These are phyloP conservation scores for Phorcus lineatus DNA, from an alignment of 2,888 invertebrate genomes.

Conservation along the genomic window DNA sequence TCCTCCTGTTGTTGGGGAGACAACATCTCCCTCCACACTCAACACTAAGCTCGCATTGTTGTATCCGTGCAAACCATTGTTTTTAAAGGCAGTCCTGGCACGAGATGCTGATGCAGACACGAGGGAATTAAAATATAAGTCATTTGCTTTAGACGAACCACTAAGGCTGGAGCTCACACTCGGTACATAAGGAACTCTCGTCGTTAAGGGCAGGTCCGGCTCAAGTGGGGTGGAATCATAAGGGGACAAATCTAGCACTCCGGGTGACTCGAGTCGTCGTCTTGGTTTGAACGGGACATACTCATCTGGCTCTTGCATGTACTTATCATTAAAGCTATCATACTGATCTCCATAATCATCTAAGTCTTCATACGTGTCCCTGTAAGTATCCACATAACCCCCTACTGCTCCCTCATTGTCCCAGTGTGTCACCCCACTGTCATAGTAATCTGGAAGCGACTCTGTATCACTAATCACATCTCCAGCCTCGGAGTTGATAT, in stretches of 20 bases:
- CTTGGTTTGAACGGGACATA: constrained; percentile 63
- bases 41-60: constrained; percentile 61
- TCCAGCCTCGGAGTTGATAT: constrained; percentile 49
- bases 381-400: constrained; percentile 22
- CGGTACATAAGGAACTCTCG: constrained; percentile 21
- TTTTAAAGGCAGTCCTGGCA: constrained; percentile 54
- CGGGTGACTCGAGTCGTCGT: constrained; percentile 40
- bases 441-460: constrained; percentile 22
- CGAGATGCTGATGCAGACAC: constrained; percentile 59
- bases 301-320: constrained; percentile 42
- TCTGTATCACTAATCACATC: constrained; percentile 52
- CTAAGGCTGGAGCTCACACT: neutral
- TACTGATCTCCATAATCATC: constrained; percentile 39
- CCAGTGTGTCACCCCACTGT: neutral
- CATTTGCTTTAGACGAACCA: constrained; percentile 36
- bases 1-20: constrained; percentile 48
- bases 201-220: neutral
- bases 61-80: constrained; percentile 56
- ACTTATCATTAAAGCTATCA: constrained; percentile 35
- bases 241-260: constrained; percentile 36
- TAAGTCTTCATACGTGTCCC: constrained; percentile 35
- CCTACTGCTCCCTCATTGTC: constrained; percentile 33
- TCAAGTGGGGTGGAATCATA: neutral
- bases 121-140: constrained; percentile 56
- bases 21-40: constrained; percentile 65